These are phyloP conservation scores for Helogale parvula DNA, from an alignment of 2,113 vertebrate species.

Conservation along the genomic window DNA sequence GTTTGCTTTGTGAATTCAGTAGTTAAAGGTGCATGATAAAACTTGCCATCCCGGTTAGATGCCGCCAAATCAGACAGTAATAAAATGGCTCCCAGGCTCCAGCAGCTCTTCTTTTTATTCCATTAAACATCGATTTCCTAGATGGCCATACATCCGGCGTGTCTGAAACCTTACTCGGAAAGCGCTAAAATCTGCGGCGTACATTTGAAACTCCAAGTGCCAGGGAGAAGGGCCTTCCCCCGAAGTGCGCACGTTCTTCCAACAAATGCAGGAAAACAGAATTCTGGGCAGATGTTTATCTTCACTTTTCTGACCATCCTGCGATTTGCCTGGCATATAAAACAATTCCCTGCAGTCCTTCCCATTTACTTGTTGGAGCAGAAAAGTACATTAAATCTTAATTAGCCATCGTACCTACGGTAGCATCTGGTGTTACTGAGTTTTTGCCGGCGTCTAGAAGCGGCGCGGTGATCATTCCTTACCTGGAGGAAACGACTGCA, in stretches of 20 bases:
- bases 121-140: slow-evolving; percentile 71
- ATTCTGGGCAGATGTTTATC: slow-evolving; percentile 21
- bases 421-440: slow-evolving; percentile 53
- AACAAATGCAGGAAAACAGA: slow-evolving; percentile 10
- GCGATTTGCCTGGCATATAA: slow-evolving; percentile 9
- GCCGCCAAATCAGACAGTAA: slow-evolving; percentile 70
- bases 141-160: slow-evolving; percentile 63
- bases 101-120: slow-evolving; percentile 67
- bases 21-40: slow-evolving; percentile 79
- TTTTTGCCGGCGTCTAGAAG: slow-evolving; percentile 31
- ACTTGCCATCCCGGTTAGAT: slow-evolving; percentile 74
- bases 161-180: slow-evolving; percentile 43
- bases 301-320: not conserved
- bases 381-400: slow-evolving; percentile 53
- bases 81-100: slow-evolving; percentile 65
- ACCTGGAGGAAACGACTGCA: slow-evolving; percentile 44
- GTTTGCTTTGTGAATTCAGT: slow-evolving; percentile 84
- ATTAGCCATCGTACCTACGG: slow-evolving; percentile 45
- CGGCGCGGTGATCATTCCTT: slow-evolving; percentile 13
- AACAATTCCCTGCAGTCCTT: slow-evolving; percentile 4
- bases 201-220: slow-evolving; percentile 57
- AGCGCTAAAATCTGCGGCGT: slow-evolving; percentile 56
- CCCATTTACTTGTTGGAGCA: slow-evolving; percentile 57
- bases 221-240: not conserved
- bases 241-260: not conserved